Percentiles rank a stretch among this genome's conserved stretches.
phyloP scores from a whole-genome alignment of 1,140 invertebrate species.

The Leptinotarsa lineolata region DNA sequence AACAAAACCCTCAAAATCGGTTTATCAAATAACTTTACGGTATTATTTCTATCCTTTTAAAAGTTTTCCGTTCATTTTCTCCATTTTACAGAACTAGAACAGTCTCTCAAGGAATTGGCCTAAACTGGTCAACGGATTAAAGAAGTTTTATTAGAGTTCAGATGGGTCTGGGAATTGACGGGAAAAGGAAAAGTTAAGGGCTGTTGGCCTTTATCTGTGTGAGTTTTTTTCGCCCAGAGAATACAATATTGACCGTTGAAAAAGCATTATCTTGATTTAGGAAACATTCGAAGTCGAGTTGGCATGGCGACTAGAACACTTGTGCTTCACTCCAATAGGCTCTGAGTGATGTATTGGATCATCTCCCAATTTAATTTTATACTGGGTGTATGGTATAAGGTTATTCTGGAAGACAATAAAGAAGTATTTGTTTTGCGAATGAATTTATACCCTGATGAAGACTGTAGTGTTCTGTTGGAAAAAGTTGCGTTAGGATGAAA shows the following conservation, averaged over 20 bases:
- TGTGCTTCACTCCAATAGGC: neutral
- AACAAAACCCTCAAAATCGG: too few relatives aligned
- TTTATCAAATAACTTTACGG: too few relatives aligned
- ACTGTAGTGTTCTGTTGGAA: too few relatives aligned
- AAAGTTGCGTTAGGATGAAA: too few relatives aligned
- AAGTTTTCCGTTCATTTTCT: too few relatives aligned
- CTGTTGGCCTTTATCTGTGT: neutral
- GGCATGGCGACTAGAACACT: neutral
- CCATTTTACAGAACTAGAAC: neutral
- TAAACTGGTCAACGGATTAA: slow-evolving; percentile 1
- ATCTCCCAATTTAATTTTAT: too few relatives aligned
- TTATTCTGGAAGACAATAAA: too few relatives aligned
- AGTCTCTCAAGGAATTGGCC: neutral
- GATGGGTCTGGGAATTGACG: slow-evolving; percentile 1
- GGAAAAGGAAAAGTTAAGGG: neutral
- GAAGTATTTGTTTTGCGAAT: too few relatives aligned
- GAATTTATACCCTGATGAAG: too few relatives aligned
- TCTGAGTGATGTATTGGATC: neutral
- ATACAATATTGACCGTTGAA: slow-evolving; percentile 8
- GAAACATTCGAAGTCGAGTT: slow-evolving; percentile 5
- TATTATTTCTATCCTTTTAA: too few relatives aligned
- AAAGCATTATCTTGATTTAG: slow-evolving; percentile 8
- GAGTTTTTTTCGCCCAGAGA: slow-evolving; percentile 7
- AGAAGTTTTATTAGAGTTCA: slow-evolving; percentile 13
- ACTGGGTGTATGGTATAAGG: too few relatives aligned